A percentile compares a stretch with the other conserved stretches of the same genome.
phyloP scores from a whole-genome alignment of 2,113 vertebrate species.

The Syngnathoides biaculeatus region DNA sequence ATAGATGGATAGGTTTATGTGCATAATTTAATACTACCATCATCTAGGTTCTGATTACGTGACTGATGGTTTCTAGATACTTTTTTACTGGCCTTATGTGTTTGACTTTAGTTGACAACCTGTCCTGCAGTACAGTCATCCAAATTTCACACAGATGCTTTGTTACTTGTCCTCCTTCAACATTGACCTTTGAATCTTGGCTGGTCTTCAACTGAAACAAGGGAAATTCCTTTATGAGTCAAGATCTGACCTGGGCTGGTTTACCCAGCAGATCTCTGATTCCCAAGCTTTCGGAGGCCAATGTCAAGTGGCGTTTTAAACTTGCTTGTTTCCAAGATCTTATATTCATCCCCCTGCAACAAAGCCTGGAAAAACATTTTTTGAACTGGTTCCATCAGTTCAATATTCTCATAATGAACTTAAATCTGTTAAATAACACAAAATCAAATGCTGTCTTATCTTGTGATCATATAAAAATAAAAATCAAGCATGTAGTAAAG shows the following conservation, averaged over 20 bases:
- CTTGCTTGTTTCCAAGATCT: slow-evolving; percentile 22
- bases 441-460: neutral
- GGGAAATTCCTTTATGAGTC: slow-evolving; percentile 1
- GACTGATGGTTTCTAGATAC: neutral
- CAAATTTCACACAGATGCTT: neutral
- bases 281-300: slow-evolving; percentile 13
- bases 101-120: no score
- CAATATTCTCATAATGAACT: neutral
- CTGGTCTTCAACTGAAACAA: neutral
- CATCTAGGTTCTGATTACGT: neutral
- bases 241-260: slow-evolving; percentile 3
- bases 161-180: neutral
- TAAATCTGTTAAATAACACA: neutral
- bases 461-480: neutral
- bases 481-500: neutral
- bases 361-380: neutral
- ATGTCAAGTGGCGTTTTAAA: slow-evolving; percentile 48
- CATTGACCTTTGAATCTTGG: neutral
- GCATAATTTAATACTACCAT: neutral
- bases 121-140: no score
- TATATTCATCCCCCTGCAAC: slow-evolving; percentile 1
- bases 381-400: neutral
- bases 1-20: neutral
- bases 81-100: neutral
- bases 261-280: neutral